A percentile compares a stretch with the other conserved stretches of the same genome.
Evolutionary conservation across 2,797 vertebrate species (phyloP).

Genomic region (Poeciliopsis paucimaculata): DNA sequence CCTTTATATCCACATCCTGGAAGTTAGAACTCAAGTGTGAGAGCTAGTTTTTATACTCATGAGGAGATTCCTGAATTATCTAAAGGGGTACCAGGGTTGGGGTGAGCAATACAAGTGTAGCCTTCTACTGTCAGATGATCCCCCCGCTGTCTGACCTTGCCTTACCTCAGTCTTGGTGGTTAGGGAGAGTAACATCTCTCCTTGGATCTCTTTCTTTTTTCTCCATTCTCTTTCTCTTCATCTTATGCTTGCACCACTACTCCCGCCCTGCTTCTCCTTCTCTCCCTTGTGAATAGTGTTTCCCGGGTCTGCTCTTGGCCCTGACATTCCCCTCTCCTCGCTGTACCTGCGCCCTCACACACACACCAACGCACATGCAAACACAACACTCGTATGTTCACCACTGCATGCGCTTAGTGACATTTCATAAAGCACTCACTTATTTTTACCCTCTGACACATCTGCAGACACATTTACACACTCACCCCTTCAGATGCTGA

Average conservation of each 20-base stretch:
- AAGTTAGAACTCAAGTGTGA: constrained; percentile 28
- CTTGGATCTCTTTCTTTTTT: constrained; percentile 74
- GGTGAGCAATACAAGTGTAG: constrained; percentile 51
- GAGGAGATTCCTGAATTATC: constrained; percentile 44
- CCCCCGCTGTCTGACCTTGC: constrained; percentile 76
- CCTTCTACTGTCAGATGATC: constrained; percentile 69
- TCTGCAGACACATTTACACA: constrained; percentile 11
- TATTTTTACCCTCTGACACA: constrained; percentile 31
- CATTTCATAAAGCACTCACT: constrained; percentile 43
- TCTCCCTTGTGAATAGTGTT: constrained; percentile 77
- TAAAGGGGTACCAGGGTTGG: constrained; percentile 24
- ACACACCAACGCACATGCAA: constrained; percentile 24
- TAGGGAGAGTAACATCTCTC: constrained; percentile 79
- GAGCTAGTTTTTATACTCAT: constrained; percentile 35
- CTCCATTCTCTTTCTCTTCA: constrained; percentile 70
- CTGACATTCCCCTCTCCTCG: constrained; percentile 68
- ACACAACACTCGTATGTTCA: constrained; percentile 21
- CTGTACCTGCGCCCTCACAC: constrained; percentile 46
- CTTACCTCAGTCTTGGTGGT: constrained; percentile 70
- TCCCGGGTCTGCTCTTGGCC: constrained; percentile 77
- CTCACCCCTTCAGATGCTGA: constrained; percentile 69
- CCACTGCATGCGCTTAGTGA: constrained; percentile 35
- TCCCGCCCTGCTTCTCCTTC: constrained; percentile 25
- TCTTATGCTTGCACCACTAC: constrained; percentile 53
- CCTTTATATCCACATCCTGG: constrained; percentile 24